Base-by-base conservation (phyloP, 2,888 invertebrate species). In the Agrotis ipsilon region DNA sequence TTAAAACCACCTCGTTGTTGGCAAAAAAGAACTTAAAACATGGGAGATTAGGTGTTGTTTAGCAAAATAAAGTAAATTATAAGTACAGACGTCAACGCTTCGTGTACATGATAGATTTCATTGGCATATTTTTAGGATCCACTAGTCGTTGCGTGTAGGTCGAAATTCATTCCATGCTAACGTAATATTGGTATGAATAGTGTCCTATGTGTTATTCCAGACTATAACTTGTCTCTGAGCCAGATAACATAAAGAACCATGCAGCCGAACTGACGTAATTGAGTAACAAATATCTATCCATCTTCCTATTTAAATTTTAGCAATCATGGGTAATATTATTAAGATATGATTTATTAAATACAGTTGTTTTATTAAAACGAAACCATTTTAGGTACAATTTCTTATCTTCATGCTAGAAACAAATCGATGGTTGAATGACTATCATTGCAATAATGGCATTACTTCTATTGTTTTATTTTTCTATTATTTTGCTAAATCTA, bases 1-100 rank as follows among this genome's bases (percentile, higher is more conserved):
- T 51, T 48, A 32, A 61, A 76, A 81, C 64, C 52, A 48, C 55
- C 45, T 57, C 39, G 51, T 45, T n/a, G 14, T 46, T 6, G 2
- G 1, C 11, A 59, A 43, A 62, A 65, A 32, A 64, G 11, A 0
- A 46, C 66, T 7, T 13, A 45, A 19, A 9, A 11, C 21, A 66
- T 66, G 18, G 21, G 21, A n/a, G 6, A 7, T 32, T 14, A 21
- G 16, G 11, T 67, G n/a, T 39, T n/a, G 11, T 16, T 16, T 24
- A 57, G 27, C 9, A 51, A 61, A 61, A 57, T 19, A 21, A 51
- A 60, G 13, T 43, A 52, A 1, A 39, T 61, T 79, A 0, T 19
- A 21, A 1, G 16, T 18, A 21, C 46, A 65, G 46, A 27, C 57
- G 59, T 46, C 48, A n/a, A n/a, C n/a, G n/a, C n/a, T n/a, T n/a